These are phyloP conservation scores for Incurvaria masculella DNA, from an alignment of 2,888 invertebrate species.

Conservation along the genomic window DNA sequence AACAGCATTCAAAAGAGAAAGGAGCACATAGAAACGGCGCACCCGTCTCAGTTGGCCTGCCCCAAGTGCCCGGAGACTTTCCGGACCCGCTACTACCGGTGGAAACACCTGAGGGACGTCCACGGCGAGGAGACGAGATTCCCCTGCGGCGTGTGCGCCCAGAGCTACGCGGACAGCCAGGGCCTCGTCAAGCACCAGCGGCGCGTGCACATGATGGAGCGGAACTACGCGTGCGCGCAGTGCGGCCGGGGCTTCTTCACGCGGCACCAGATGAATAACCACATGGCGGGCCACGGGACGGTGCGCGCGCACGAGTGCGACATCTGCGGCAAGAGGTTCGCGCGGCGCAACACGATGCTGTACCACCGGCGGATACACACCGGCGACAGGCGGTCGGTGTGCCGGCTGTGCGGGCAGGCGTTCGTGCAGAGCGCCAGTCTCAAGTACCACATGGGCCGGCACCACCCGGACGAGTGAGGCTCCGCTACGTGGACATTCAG, in stretches of 20 bases:
- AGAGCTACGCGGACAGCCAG: slow-evolving; percentile 38
- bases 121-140: slow-evolving; percentile 39
- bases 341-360: slow-evolving; percentile 60
- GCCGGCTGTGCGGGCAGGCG: slow-evolving; percentile 42
- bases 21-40: too few species aligned
- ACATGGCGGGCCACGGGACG: slow-evolving; percentile 49
- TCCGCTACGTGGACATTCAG: slow-evolving; percentile 32
- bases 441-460: slow-evolving; percentile 45
- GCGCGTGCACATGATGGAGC: slow-evolving; percentile 44
- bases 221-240: slow-evolving; percentile 42
- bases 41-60: too few species aligned
- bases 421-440: slow-evolving; percentile 47
- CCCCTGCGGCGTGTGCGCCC: slow-evolving; percentile 46
- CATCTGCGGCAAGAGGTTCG: slow-evolving; percentile 57
- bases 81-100: slow-evolving; percentile 49
- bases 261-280: slow-evolving; percentile 31
- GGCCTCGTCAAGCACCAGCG: slow-evolving; percentile 43
- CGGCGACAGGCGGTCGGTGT: slow-evolving; percentile 34
- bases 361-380: too few species aligned
- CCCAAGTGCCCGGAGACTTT: slow-evolving; percentile 44
- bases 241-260: slow-evolving; percentile 48
- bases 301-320: slow-evolving; percentile 58
- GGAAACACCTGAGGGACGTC: slow-evolving; percentile 53
- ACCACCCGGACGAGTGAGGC: slow-evolving; percentile 29
- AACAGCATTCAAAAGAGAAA: too few species aligned